Base-by-base conservation (phyloP, 2,113 vertebrate genomes). In the Antennarius striatus region DNA sequence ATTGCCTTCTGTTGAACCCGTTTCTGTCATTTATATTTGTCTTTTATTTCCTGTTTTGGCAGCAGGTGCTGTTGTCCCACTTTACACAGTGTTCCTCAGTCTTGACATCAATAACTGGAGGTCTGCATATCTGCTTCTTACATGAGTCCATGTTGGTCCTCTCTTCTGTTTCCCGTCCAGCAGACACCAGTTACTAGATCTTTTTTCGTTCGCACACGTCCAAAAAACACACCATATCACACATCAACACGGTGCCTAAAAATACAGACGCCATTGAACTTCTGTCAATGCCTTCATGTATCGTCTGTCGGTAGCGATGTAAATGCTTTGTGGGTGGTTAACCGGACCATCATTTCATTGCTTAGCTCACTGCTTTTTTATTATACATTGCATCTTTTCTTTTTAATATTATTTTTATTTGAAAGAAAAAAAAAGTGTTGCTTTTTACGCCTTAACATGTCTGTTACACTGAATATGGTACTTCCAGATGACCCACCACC, bases 211-310 rank as follows among this genome's bases (percentile, higher is more conserved):
- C 93, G 93, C 94, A 93, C 93, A 94, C 92, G 6, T 47, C 56
- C 77, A 68, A 81, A 81, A 93, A 91, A 79, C 77, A 74, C 84
- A 87, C 82, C 32, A 79, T 85, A 77, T 79, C 49, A 79, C 79
- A 83, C 77, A 62, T 88, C 94, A 94, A 96, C 94, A 97, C 96
- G 96, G 97, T 98, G 97, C 96, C 96, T 98, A 96, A 96, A 98
- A 97, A 96, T 96, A 95, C 96, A 98, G 95, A 91, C 88, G 85
- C 89, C 89, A 93, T 94, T 95, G 94, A 96, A 95, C 93, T 91
- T 82, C 72, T 89, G 78, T 90, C 84, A 88, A 91, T 91, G 89
- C 90, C 89, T 92, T 92, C 73, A 78, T 92, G 88, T 88, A 80
- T 83, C 49, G 79, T 89, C 88, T 78, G 85, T 86, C 77, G 58